Evolutionary conservation across 2,797 vertebrate genomes (phyloP), one percentile per base, ranked within the genome.

Genomic region (Gallinago stenura): DNA sequence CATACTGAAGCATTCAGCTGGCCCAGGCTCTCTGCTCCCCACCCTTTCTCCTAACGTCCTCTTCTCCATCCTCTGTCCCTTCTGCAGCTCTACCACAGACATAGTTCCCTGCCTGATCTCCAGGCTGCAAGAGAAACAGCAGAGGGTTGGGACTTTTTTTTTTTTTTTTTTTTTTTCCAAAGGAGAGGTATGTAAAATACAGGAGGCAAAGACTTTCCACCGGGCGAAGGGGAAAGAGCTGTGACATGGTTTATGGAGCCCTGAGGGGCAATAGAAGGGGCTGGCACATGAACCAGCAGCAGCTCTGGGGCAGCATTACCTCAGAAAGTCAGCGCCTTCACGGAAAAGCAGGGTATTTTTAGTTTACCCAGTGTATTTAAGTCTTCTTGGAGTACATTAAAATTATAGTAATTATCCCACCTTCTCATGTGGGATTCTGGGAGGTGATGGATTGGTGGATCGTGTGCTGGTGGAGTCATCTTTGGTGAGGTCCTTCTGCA

Each of bases 321-420:
- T 95, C 93, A 94, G 64, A 77, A 92, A 95, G 93, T 64, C 93
- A 95, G 64, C 0, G 4, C 48, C 94, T 93, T 94, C 92, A 95
- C 0, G 8, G 88, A 92, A 96, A 95, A 94, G 80, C 81, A 48
- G 75, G 90, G 17, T 97, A 97, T 97, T 97, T 97, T 97, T 97
- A 95, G 96, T 94, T 95, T 92, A 92, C 77, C 61, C 65, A 31
- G 64, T 83, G 71, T 90, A 96, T 95, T 94, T 95, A 96, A 94
- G 89, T 90, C 90, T 81, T 95, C 86, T 54, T 75, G 93, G 95
- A 90, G 93, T 45, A 92, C 94, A 92, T 96, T 92, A 77, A 93
- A 97, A 97, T 97, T 96, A 97, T 54, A 97, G 96, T 95, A 95
- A 97, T 97, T 97, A 97, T 96, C 96, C 96, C 96, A 97, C 96